Base-by-base conservation (phyloP, 2,888 invertebrate genomes). In the Stomorhina lunata region DNA sequence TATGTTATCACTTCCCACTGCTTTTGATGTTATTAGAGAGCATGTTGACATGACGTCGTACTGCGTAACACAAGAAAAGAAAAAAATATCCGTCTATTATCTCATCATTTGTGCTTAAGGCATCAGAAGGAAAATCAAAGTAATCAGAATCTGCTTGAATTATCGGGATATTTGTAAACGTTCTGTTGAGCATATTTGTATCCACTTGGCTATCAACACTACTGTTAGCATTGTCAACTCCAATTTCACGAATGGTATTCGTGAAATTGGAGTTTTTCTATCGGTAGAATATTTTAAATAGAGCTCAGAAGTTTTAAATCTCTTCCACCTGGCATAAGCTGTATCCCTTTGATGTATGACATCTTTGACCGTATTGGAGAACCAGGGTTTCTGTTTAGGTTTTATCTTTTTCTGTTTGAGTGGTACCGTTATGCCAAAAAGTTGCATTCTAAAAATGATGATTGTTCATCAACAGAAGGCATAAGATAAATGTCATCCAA, bases 201-300 rank as follows among this genome's bases (percentile, higher is more conserved):
- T 55, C 27, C 9, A 55, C 29, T 12, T 29, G 25, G 5, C 7
- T 15, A 22, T 55, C 55, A 10, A 55, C 17, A n/a, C 15, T 32
- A 29, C 50, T 6, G 55, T 12, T 15, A 15, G n/a, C n/a, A n/a
- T n/a, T n/a, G 2, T 15, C 55, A 29, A 55, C 15, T 22, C 5
- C 27, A 29, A 55, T 55, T 29, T 29, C 29, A 17, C 55, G 55
- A 55, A 29, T 29, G 29, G 55, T 55, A 55, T 55, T 55, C 55
- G 27, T 15, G n/a, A 29, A 29, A 29, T 55, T 7, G 29, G 29
- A 9, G 4, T 55, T 7, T 32, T 55, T 12, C 15, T 55, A 1
- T 27, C 29, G 29, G 10, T 29, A 1, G 55, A 10, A 27, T 15
- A 29, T 27, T 55, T 27, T 10, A 55, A 2, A 15, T 55, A 6